Base-by-base conservation (phyloP, 2,113 vertebrate species). In the Bubo scandiacus region DNA sequence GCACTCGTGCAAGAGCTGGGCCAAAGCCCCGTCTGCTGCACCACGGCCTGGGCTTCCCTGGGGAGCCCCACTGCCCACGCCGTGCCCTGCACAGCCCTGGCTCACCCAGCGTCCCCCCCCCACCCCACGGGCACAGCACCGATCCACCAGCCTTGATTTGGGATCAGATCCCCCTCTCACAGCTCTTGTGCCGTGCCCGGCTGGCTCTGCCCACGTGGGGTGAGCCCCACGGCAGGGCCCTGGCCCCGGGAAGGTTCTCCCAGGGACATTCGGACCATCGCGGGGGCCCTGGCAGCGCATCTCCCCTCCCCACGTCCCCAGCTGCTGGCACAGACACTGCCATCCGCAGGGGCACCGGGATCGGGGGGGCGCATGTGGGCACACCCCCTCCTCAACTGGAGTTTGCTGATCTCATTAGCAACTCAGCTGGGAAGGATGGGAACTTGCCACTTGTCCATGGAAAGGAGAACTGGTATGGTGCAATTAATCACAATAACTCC, bases 401-500 rank as follows among this genome's bases (percentile, higher is more conserved):
- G 27, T 52, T 67, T 63, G 71, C n/a, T 34, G 34, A 43, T 79
- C 61, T 86, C 66, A 43, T 49, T 61, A 57, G 54, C 38, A 57
- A 79, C 40, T 7, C 14, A 14, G 17, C 52, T 45, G 58, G 57
- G 62, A 78, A 81, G 82, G 67, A 94, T 18, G 26, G 66, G 81
- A 95, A 88, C 80, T 40, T 10, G 20, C n/a, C 54, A 58, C 77
- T 95, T 62, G 59, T 68, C 74, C 51, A 25, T 1, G 16, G 71
- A 80, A 82, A 89, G 45, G 40, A 92, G n/a, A 94, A 81, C 54
- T 85, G 81, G 86, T 86, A 72, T 5, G 32, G 45, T 87, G 70
- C 87, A 63, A 96, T 84, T 96, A 96, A 96, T 96, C 91, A 94
- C 87, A 95, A 81, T 86, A 89, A 88, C 81, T 87, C 93, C 90